phyloP scores from a whole-genome alignment of 1,140 invertebrate genomes.

The Rhagoletis pomonella region DNA sequence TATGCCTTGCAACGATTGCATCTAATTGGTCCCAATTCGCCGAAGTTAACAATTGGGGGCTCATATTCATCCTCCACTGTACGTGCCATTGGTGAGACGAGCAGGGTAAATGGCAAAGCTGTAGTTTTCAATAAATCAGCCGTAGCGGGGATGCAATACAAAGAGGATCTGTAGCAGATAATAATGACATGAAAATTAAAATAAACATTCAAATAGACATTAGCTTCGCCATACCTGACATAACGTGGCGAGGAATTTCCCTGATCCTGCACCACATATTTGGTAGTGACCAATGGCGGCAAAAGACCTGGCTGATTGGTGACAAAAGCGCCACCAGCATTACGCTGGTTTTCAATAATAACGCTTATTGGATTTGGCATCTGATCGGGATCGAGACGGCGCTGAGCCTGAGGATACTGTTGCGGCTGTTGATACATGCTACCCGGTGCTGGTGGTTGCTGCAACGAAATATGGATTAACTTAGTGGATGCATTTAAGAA shows the following conservation, averaged over 20 bases:
- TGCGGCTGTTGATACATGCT: constrained; percentile 74
- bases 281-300: constrained; percentile 96
- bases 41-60: constrained; percentile 92
- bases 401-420: constrained; percentile 76
- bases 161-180: constrained; percentile 77
- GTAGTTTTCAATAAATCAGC: constrained; percentile 97
- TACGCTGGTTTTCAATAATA: constrained; percentile 92
- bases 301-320: constrained; percentile 90
- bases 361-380: constrained; percentile 99
- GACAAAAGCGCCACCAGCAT: constrained; percentile 83
- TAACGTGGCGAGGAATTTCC: constrained; percentile 93
- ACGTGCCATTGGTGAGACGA: constrained; percentile 91
- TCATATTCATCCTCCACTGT: constrained; percentile 82
- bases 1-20: constrained; percentile 99
- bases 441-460: constrained; percentile 73
- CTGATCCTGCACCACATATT: constrained; percentile 94
- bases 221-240: constrained; percentile 64
- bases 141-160: constrained; percentile 96
- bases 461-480: constrained; percentile 19
- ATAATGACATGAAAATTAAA: neutral
- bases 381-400: constrained; percentile 92
- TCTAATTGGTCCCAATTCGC: constrained; percentile 93
- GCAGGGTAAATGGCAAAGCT: constrained; percentile 93
- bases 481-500: neutral
- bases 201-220: neutral